Conservation (phyloP, 37 sponge, comb jelly and placozoan species). For the Mnemiopsis leidyi region DNA sequence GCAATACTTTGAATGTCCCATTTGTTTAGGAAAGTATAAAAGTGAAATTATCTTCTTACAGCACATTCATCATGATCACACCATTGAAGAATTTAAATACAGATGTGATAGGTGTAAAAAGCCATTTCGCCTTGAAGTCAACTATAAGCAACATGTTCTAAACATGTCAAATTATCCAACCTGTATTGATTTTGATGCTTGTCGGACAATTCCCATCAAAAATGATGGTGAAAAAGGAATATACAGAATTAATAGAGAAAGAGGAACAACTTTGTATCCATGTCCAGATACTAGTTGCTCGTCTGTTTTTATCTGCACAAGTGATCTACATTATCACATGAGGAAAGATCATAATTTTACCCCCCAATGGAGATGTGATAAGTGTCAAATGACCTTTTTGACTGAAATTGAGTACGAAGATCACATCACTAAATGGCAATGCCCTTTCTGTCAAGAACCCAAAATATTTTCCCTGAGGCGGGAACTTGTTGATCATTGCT, state of each 20-base stretch:
- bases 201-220: neutral
- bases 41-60: neutral
- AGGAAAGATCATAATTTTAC: neutral
- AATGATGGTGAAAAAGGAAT: neutral
- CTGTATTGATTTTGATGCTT: slow-evolving; percentile 1
- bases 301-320: neutral
- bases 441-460: slow-evolving; percentile 20
- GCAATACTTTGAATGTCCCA: neutral
- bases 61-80: neutral
- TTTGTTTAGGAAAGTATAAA: neutral
- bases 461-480: neutral
- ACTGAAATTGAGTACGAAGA: neutral
- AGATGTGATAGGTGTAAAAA: neutral
- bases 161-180: neutral
- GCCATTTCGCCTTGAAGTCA: neutral
- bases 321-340: neutral
- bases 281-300: no score
- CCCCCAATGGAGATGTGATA: neutral
- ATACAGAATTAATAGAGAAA: neutral
- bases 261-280: neutral
- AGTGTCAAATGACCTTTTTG: neutral
- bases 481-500: neutral
- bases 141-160: neutral
- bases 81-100: neutral
- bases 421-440: slow-evolving; percentile 48